These are phyloP conservation scores for Plebejus anna DNA, from an alignment of 2,888 invertebrate species.

Conservation along the genomic window DNA sequence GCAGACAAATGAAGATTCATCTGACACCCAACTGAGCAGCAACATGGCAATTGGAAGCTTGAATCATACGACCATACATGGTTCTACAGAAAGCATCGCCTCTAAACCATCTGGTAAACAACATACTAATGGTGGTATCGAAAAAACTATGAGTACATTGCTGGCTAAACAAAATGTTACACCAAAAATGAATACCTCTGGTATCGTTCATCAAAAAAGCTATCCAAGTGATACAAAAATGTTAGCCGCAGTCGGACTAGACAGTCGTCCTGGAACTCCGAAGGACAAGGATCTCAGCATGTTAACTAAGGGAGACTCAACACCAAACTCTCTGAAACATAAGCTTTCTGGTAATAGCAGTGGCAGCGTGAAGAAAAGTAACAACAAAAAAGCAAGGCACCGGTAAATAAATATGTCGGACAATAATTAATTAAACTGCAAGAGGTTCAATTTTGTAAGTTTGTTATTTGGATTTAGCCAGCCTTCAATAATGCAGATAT, in stretches of 20 bases:
- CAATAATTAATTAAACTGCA: neutral
- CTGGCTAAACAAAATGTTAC: slow-evolving; percentile 65
- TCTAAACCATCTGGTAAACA: slow-evolving; percentile 75
- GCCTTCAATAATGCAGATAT: neutral
- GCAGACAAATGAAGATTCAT: slow-evolving; percentile 87
- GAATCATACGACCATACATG: slow-evolving; percentile 74
- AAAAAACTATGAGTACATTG: slow-evolving; percentile 61
- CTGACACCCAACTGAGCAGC: slow-evolving; percentile 82
- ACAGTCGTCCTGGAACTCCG: slow-evolving; percentile 71
- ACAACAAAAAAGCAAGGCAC: slow-evolving; percentile 90
- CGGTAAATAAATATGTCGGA: slow-evolving; percentile 70
- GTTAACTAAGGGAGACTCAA: slow-evolving; percentile 60
- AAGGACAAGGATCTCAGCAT: slow-evolving; percentile 69
- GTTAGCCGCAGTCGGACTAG: slow-evolving; percentile 62
- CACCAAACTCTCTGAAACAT: slow-evolving; percentile 74
- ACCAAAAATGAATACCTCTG: slow-evolving; percentile 64
- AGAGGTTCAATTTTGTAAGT: neutral
- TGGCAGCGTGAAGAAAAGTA: slow-evolving; percentile 84
- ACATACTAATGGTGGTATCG: slow-evolving; percentile 69
- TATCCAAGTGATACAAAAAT: slow-evolving; percentile 67
- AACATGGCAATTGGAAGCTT: slow-evolving; percentile 65
- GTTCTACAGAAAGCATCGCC: slow-evolving; percentile 71
- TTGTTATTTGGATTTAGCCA: neutral
- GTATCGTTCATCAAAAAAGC: slow-evolving; percentile 66
- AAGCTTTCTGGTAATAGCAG: slow-evolving; percentile 66